Percentiles rank a stretch among this genome's conserved stretches.
Evolutionary conservation across 2,797 vertebrate species (phyloP).

Genomic region (Catharus ustulatus): DNA sequence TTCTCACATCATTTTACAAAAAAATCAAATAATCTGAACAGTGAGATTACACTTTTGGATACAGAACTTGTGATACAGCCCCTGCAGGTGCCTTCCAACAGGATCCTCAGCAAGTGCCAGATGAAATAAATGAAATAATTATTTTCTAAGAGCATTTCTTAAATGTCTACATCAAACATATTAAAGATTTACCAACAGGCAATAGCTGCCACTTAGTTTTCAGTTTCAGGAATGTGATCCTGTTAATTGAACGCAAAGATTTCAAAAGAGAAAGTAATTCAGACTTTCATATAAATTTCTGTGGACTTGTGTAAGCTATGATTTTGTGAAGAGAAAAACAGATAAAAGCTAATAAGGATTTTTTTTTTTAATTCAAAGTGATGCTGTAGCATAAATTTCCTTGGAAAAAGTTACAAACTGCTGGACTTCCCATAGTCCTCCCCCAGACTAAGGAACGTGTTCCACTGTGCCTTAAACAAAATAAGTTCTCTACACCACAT

Average conservation of each 20-base stretch:
- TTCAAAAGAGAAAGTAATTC: not conserved
- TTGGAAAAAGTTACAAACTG: not conserved
- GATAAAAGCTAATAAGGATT: not conserved
- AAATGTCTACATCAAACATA: not conserved
- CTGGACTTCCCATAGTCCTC: not conserved
- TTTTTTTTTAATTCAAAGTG: not conserved
- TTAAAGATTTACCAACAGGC: not conserved
- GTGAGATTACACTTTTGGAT: not conserved
- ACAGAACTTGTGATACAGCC: not conserved
- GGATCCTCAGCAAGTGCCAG: not conserved
- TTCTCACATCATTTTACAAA: not conserved
- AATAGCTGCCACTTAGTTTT: not conserved
- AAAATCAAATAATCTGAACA: not conserved
- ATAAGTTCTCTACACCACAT: not conserved
- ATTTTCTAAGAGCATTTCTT: not conserved
- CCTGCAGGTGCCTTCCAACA: not conserved
- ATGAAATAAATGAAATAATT: not conserved
- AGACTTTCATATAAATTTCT: not conserved
- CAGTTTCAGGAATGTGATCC: not conserved
- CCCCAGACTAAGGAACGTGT: not conserved
- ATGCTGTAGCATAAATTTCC: not conserved
- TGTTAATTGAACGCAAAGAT: not conserved
- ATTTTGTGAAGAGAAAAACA: not conserved
- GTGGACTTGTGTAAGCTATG: not conserved
- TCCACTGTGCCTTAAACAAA: not conserved